A percentile compares a stretch with the other conserved stretches of the same genome.
These are phyloP conservation scores for Stomatorhinus ivindoensis DNA, from an alignment of 2,113 vertebrate species.

Conservation along the genomic window DNA sequence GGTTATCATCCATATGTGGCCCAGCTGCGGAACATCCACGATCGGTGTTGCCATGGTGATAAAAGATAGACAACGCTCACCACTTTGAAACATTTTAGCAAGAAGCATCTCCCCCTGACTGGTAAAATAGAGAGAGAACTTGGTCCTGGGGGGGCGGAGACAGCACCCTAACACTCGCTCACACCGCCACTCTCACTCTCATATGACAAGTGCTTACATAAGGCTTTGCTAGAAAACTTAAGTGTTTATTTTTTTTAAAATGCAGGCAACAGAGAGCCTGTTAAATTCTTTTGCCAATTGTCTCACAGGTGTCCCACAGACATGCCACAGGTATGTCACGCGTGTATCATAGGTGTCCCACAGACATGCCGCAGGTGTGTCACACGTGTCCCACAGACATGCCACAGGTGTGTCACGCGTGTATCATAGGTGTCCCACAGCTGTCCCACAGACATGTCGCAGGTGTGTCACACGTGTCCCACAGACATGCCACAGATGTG, in stretches of 20 bases:
- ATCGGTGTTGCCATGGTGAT: conserved; percentile 59
- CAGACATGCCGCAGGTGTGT: background rate
- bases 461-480: background rate
- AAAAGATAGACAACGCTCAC: conserved; percentile 47
- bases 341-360: background rate
- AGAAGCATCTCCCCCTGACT: background rate
- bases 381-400: background rate
- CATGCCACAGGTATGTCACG: background rate
- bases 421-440: background rate
- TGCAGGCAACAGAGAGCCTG: background rate
- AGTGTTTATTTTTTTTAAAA: background rate
- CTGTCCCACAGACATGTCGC: background rate
- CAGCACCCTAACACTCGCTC: background rate
- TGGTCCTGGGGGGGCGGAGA: background rate
- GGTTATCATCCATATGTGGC: conserved; percentile 58
- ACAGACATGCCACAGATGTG: background rate
- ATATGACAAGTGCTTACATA: background rate
- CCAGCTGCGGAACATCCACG: conserved; percentile 62
- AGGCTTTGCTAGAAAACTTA: background rate
- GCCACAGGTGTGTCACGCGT: background rate
- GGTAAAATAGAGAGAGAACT: background rate
- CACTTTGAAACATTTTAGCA: background rate
- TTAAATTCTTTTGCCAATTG: background rate
- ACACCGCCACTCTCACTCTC: background rate
- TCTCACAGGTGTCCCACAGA: background rate